Evolutionary conservation across 2,113 vertebrate species (phyloP).

Genomic region (Neoarius graeffei): DNA sequence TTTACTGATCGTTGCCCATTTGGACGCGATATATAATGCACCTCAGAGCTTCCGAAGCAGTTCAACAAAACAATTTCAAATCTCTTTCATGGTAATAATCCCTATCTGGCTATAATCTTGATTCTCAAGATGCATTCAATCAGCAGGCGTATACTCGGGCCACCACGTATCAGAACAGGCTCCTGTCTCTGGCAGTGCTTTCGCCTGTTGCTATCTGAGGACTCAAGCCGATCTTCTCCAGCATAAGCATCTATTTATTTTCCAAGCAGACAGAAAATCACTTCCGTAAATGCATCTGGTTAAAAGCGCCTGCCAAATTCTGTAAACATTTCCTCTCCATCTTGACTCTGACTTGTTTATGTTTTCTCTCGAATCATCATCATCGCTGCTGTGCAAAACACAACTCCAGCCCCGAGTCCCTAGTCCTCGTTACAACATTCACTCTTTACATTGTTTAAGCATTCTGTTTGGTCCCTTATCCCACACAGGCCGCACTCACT

Average conservation of each 20-base stretch:
- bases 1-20: too few species aligned
- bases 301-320: not conserved
- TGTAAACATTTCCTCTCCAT: not conserved
- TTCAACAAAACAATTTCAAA: not conserved
- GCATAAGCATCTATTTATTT: slow-evolving; percentile 12
- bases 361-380: not conserved
- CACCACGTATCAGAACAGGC: not conserved
- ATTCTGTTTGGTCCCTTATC: not conserved
- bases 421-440: not conserved
- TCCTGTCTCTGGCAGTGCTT: not conserved
- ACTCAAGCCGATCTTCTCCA: not conserved
- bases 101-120: not conserved
- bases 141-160: not conserved
- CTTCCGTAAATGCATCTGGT: not conserved
- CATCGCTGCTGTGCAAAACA: not conserved
- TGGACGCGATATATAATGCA: too few species aligned
- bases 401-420: not conserved
- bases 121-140: not conserved
- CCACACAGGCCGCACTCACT: not conserved
- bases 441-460: not conserved
- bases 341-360: not conserved
- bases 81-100: not conserved
- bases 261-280: not conserved
- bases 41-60: not conserved
- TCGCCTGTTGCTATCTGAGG: not conserved